These are phyloP conservation scores for Therioaphis trifolii DNA, from an alignment of 2,888 invertebrate genomes.

Conservation along the genomic window DNA sequence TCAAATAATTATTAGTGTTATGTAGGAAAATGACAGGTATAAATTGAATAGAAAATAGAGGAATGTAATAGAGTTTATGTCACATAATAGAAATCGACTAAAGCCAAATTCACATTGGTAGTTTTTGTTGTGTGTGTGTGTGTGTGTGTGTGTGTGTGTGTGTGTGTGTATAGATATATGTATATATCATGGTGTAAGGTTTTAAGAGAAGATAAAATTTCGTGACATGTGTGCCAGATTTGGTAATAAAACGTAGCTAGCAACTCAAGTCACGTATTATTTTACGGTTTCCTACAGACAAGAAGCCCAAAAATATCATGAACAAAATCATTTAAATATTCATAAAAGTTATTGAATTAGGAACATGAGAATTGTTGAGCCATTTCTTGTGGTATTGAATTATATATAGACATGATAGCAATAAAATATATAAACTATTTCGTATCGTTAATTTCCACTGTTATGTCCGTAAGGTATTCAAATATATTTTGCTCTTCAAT, in stretches of 20 bases:
- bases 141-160: background rate
- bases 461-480: too few relatives aligned
- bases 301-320: constrained; percentile 30
- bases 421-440: too few relatives aligned
- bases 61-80: constrained; percentile 32
- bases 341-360: constrained; percentile 48
- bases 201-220: constrained; percentile 46
- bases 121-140: constrained; percentile 26
- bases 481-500: too few relatives aligned
- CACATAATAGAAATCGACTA: constrained; percentile 38
- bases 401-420: background rate
- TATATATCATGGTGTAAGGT: constrained; percentile 18
- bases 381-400: background rate
- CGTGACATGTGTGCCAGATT: constrained; percentile 62
- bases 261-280: constrained; percentile 59
- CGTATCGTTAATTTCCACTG: too few relatives aligned
- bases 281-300: constrained; percentile 26
- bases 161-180: constrained; percentile 1
- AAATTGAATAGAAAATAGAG: constrained; percentile 26
- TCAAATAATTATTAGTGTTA: constrained; percentile 41
- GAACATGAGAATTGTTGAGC: background rate
- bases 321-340: constrained; percentile 51
- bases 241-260: constrained; percentile 38
- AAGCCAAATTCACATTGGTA: constrained; percentile 45
- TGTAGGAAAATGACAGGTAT: constrained; percentile 11